These are phyloP conservation scores for Hippopotamus amphibius DNA, from an alignment of 2,113 vertebrate species.

Conservation along the genomic window DNA sequence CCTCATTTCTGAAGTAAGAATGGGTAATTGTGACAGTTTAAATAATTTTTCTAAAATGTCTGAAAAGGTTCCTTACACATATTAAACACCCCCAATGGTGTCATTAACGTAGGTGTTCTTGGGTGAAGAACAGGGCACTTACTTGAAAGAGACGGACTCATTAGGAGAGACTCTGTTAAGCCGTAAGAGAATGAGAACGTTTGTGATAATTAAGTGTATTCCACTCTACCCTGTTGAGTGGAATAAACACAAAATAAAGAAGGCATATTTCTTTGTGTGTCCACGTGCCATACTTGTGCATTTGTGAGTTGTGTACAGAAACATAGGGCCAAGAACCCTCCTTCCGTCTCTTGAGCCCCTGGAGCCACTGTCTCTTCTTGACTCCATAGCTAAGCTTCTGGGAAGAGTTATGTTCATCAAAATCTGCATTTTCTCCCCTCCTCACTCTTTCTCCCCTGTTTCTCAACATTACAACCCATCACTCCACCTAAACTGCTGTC, in stretches of 20 bases:
- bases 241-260: neutral
- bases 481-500: neutral
- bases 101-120: neutral
- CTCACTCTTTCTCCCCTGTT: accelerated
- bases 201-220: neutral
- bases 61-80: neutral
- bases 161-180: neutral
- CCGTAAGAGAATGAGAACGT: neutral
- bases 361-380: neutral
- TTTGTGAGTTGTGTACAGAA: neutral
- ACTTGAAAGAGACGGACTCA: neutral
- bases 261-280: neutral
- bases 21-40: neutral
- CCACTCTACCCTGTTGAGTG: neutral
- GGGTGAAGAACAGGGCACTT: neutral
- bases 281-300: neutral
- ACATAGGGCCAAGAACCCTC: accelerated
- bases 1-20: neutral
- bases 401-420: too few species aligned
- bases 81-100: neutral
- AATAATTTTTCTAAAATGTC: neutral
- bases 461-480: neutral
- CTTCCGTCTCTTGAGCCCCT: neutral
- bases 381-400: neutral
- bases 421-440: neutral